These are phyloP conservation scores for Ascaphus truei DNA, from an alignment of 2,113 vertebrate species.

Conservation along the genomic window DNA sequence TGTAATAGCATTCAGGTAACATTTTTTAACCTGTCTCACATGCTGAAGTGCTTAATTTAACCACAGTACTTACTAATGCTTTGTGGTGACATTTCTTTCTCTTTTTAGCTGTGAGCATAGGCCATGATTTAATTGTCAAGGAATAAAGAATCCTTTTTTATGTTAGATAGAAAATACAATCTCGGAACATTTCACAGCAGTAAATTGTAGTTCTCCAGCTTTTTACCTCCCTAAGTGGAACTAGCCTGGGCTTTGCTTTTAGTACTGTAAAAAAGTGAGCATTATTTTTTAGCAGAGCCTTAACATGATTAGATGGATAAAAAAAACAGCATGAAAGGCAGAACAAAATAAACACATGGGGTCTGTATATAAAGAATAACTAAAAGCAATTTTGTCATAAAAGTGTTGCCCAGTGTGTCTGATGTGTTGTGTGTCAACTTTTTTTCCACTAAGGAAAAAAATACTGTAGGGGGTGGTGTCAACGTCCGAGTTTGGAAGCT, in stretches of 20 bases:
- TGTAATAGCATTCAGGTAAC: conserved; percentile 72
- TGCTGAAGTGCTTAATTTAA: conserved; percentile 72
- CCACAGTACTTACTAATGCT: conserved; percentile 66
- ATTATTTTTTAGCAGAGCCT: not conserved
- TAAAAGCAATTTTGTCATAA: too few species aligned
- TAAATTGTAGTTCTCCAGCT: conserved; percentile 58
- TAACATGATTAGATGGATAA: not conserved
- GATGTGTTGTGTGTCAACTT: too few species aligned
- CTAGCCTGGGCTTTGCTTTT: not conserved
- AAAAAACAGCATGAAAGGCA: not conserved
- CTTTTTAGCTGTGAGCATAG: conserved; percentile 58
- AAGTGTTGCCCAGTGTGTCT: too few species aligned
- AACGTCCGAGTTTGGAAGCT: too few species aligned
- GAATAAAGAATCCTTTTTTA: conserved; percentile 72
- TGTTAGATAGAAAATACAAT: conserved; percentile 74
- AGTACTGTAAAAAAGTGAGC: not conserved
- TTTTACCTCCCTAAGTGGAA: not conserved
- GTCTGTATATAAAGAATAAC: too few species aligned
- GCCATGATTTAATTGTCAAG: conserved; percentile 73
- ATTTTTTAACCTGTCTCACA: conserved; percentile 68
- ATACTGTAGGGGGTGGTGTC: too few species aligned
- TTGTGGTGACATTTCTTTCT: conserved; percentile 68
- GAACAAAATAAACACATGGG: too few species aligned
- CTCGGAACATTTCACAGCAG: conserved; percentile 67
- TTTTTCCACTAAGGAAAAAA: too few species aligned